Evolutionary conservation across 2,797 vertebrate genomes (phyloP), one percentile per base, ranked within the genome.

Genomic region (Pangasius krempfi): DNA sequence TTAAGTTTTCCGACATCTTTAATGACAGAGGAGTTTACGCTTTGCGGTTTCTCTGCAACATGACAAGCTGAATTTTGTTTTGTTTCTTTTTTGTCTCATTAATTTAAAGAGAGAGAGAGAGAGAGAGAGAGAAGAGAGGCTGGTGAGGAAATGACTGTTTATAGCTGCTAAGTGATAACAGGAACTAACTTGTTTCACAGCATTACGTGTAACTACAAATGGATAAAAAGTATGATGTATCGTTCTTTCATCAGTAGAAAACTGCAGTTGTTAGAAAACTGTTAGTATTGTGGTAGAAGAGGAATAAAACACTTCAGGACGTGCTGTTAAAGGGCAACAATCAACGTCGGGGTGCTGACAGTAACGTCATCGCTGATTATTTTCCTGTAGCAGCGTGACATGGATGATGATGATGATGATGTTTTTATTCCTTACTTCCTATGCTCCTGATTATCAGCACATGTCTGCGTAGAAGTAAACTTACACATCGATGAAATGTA

Each of bases 401-500:
- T 58, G 52, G 52, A 22, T 64, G 25, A 64, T 66, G 70, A 9
- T 44, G 9, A 13, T 0, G 73, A n/a, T n/a, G n/a, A n/a, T n/a
- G n/a, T n/a, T 78, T 50, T 52, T 52, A 8, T 78, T 78, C 12
- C 5, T 50, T 47, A 6, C 75, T 52, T 52, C 2, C 47, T 52
- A 1, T 7, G 4, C 47, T 52, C 75, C 14, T 54, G n/a, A 54
- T 78, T 22, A 56, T 33, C n/a, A 10, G 30, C n/a, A n/a, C 50
- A 40, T 40, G 12, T 20, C 33, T 9, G 1, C 5, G 9, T 37
- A 54, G 37, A 33, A n/a, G 66, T 54, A 47, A 64, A 64, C 18
- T 18, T 22, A 66, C 33, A 52, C 8, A 76, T 27, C 40, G 52
- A 33, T 68, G 44, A 66, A 87, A 79, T 80, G 85, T 81, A 70